These are phyloP conservation scores for Sphyrna mokarran DNA, from an alignment of 2,113 vertebrate genomes.

Conservation along the genomic window DNA sequence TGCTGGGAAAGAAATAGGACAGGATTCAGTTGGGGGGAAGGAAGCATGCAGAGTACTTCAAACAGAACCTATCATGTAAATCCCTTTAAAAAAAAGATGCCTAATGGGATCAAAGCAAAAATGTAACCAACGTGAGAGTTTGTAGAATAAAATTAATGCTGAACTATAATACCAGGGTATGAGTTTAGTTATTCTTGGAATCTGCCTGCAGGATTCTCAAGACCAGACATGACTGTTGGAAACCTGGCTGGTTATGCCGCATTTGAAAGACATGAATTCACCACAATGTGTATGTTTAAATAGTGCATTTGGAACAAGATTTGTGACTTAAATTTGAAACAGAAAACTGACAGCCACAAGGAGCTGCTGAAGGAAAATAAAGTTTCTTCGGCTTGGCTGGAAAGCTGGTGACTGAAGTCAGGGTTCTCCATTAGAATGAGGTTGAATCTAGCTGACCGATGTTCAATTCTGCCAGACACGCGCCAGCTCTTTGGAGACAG, in stretches of 20 bases:
- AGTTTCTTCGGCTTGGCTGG: background rate
- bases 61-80: background rate
- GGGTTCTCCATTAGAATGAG: background rate
- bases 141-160: background rate
- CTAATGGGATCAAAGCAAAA: background rate
- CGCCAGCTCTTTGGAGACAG: background rate
- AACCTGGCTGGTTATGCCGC: background rate
- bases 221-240: conserved; percentile 32
- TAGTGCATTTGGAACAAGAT: conserved; percentile 1
- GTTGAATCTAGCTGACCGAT: background rate
- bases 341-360: background rate
- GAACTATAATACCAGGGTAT: background rate
- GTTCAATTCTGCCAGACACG: background rate
- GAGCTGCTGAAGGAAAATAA: background rate
- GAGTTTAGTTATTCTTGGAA: conserved; percentile 26
- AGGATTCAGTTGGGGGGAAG: no score
- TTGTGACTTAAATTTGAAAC: conserved; percentile 20
- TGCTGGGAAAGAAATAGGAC: background rate
- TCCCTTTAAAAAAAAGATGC: background rate
- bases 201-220: background rate
- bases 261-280: background rate
- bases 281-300: conserved; percentile 4
- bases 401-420: background rate
- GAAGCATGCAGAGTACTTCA: background rate
- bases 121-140: background rate